Conservation (phyloP, 2,113 vertebrate genomes). For the Azemiops feae region DNA sequence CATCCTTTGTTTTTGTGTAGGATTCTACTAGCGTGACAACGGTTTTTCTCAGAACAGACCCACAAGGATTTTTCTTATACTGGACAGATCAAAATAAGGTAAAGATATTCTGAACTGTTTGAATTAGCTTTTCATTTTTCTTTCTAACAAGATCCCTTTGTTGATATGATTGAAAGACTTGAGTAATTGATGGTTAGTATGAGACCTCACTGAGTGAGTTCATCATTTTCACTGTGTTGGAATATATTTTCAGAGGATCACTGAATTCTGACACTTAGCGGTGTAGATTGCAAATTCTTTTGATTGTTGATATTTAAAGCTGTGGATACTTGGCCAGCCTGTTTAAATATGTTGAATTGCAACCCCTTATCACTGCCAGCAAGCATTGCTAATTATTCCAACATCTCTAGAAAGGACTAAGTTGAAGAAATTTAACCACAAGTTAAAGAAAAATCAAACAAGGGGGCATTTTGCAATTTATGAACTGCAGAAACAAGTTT, state of each 20-base stretch:
- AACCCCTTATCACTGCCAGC: not conserved
- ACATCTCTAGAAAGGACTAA: too few relatives aligned
- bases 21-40: slow-evolving; percentile 89
- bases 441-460: not conserved
- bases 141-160: not conserved
- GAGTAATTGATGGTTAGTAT: not conserved
- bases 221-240: not conserved
- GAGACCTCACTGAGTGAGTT: not conserved
- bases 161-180: not conserved
- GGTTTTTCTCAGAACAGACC: slow-evolving; percentile 89
- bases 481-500: not conserved
- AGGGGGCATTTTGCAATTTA: not conserved
- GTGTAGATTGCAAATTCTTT: not conserved
- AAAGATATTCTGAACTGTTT: slow-evolving; percentile 46
- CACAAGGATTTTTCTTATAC: slow-evolving; percentile 94
- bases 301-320: not conserved
- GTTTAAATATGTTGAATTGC: not conserved
- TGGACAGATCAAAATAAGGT: slow-evolving; percentile 99
- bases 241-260: not conserved
- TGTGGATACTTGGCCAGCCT: not conserved
- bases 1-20: slow-evolving; percentile 60
- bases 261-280: not conserved
- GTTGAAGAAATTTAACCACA: not conserved
- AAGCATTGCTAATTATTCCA: not conserved
- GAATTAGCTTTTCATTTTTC: not conserved